A percentile compares a stretch with the other conserved stretches of the same genome.
phyloP scores from a whole-genome alignment of 2,113 vertebrate species.

The Myrmecobius fasciatus region DNA sequence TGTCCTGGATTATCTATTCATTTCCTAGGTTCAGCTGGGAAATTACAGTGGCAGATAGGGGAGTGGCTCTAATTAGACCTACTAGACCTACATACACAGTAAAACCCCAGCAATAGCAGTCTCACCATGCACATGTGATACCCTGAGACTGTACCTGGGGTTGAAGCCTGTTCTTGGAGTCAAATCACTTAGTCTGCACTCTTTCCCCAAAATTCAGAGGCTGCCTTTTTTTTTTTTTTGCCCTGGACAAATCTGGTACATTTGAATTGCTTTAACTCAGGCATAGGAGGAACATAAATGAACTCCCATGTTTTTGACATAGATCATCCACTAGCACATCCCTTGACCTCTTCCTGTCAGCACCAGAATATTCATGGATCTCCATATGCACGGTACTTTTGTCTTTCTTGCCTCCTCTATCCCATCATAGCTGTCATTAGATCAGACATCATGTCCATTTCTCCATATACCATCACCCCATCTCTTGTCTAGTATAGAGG shows the following conservation, averaged over 20 bases:
- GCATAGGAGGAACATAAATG: neutral
- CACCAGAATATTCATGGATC: neutral
- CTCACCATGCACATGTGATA: neutral
- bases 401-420: neutral
- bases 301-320: neutral
- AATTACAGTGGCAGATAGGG: neutral
- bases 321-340: neutral
- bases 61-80: neutral
- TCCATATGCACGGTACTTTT: neutral
- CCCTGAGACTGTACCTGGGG: neutral
- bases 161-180: neutral
- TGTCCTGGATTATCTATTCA: neutral
- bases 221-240: neutral
- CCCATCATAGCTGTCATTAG: neutral
- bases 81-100: no score
- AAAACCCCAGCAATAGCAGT: neutral
- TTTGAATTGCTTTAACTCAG: neutral
- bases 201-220: slow-evolving; percentile 11
- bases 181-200: neutral
- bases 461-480: neutral
- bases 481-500: neutral
- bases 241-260: neutral
- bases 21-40: neutral
- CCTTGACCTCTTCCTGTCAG: neutral
- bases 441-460: neutral